These are phyloP conservation scores for Thereva nobilitata DNA, from an alignment of 2,888 invertebrate species.

Conservation along the genomic window DNA sequence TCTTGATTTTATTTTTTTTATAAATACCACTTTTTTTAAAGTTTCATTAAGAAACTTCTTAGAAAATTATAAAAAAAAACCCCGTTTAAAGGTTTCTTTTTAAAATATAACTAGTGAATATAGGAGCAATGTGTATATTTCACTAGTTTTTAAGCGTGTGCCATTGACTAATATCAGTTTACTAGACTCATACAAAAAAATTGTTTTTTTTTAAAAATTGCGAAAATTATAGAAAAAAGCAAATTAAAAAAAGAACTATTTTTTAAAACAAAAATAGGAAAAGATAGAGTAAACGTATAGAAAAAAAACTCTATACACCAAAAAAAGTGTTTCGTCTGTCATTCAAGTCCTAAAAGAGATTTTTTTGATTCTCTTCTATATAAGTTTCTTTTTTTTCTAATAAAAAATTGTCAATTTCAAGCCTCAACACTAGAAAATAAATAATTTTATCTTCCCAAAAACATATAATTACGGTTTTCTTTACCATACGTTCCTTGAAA, in stretches of 20 bases:
- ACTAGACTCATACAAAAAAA: constrained; percentile 15
- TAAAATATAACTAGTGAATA: constrained; percentile 11
- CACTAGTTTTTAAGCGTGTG: constrained; percentile 12
- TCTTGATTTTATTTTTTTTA: neutral
- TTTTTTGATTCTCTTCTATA: too few species aligned
- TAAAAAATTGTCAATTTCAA: too few species aligned
- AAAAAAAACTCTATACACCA: neutral
- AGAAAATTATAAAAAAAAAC: constrained; percentile 17
- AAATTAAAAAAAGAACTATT: neutral
- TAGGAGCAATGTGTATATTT: neutral
- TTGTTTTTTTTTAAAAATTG: constrained; percentile 17
- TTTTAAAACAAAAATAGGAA: neutral
- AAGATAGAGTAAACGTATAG: neutral
- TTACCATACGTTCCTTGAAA: too few species aligned
- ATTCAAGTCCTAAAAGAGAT: too few species aligned
- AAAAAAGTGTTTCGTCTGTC: too few species aligned
- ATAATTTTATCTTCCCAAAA: too few species aligned
- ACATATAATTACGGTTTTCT: too few species aligned
- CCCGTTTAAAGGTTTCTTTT: constrained; percentile 1
- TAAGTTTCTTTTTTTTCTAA: too few species aligned
- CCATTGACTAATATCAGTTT: constrained; percentile 17
- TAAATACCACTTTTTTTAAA: constrained; percentile 3
- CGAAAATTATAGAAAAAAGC: constrained; percentile 21
- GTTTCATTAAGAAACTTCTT: neutral
- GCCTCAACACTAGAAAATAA: too few species aligned